phyloP scores from a whole-genome alignment of 2,113 vertebrate species.

The Mustela nigripes region DNA sequence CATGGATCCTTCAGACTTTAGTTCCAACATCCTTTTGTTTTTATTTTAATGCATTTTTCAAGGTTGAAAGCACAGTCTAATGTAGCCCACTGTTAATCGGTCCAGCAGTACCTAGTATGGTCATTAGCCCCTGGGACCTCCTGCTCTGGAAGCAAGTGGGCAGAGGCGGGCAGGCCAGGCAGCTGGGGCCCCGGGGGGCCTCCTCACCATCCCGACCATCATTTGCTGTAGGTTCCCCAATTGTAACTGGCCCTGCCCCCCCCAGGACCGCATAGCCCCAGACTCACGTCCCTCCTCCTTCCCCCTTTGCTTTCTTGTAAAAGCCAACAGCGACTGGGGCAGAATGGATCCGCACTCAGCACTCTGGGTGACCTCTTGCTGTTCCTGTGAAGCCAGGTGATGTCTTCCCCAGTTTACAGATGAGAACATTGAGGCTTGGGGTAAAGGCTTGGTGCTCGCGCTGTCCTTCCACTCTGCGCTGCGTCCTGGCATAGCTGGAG shows the following conservation, averaged over 20 bases:
- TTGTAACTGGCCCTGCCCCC: fast-evolving
- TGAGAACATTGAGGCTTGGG: background rate
- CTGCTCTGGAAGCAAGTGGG: background rate
- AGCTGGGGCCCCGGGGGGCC: background rate
- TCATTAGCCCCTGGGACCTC: background rate
- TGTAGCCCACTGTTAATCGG: background rate
- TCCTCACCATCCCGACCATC: fast-evolving
- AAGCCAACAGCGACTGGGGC: background rate
- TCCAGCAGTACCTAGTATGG: background rate
- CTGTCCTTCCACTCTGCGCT: fast-evolving
- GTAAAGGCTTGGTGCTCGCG: fast-evolving
- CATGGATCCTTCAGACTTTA: background rate
- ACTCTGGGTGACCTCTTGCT: fast-evolving
- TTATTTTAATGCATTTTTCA: background rate
- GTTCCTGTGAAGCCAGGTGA: background rate
- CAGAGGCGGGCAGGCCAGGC: fast-evolving
- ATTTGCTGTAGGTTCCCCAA: background rate
- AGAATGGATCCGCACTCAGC: fast-evolving
- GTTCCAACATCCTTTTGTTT: background rate
- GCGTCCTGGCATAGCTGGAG: fast-evolving
- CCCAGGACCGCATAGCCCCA: fast-evolving
- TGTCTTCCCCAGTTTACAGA: background rate
- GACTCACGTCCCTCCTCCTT: fast-evolving
- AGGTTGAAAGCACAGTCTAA: background rate
- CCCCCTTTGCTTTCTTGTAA: fast-evolving